Conservation (phyloP, 2,888 invertebrate genomes). For the Chorisops tibialis region DNA sequence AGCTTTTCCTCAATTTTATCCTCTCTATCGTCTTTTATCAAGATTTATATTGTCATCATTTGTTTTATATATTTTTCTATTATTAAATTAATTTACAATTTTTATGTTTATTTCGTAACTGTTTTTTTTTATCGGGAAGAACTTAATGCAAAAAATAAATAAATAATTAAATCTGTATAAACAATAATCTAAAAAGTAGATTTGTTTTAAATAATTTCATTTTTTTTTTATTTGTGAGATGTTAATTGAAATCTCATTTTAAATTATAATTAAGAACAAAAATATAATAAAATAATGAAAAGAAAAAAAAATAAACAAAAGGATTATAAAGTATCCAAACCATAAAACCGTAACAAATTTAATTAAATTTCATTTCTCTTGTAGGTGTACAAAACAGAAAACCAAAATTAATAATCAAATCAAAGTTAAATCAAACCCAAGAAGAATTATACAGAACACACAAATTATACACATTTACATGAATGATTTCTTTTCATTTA, state of each 20-base stretch:
- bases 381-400: constrained; percentile 1
- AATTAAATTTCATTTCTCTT: constrained; percentile 9
- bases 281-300: constrained; percentile 1
- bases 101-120: background rate
- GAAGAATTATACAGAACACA: background rate
- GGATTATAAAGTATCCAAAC: background rate
- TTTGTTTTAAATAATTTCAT: constrained; percentile 10
- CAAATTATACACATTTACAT: background rate
- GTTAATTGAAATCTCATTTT: constrained; percentile 16
- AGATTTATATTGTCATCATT: constrained; percentile 1
- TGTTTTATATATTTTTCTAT: background rate
- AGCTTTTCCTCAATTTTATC: constrained; percentile 11
- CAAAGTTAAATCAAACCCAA: background rate
- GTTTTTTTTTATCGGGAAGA: constrained; percentile 8
- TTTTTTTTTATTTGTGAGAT: constrained; percentile 9
- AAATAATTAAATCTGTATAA: background rate
- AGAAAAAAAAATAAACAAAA: constrained; percentile 6
- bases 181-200: constrained; percentile 1
- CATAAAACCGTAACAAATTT: background rate
- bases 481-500: background rate
- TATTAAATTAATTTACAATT: background rate
- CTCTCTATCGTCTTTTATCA: constrained; percentile 9
- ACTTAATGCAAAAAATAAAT: background rate
- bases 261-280: constrained; percentile 13
- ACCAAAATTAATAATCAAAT: background rate